A percentile compares a stretch with the other conserved stretches of the same genome.
Evolutionary conservation across 2,888 invertebrate species (phyloP).

Genomic region (Spodoptera littoralis): DNA sequence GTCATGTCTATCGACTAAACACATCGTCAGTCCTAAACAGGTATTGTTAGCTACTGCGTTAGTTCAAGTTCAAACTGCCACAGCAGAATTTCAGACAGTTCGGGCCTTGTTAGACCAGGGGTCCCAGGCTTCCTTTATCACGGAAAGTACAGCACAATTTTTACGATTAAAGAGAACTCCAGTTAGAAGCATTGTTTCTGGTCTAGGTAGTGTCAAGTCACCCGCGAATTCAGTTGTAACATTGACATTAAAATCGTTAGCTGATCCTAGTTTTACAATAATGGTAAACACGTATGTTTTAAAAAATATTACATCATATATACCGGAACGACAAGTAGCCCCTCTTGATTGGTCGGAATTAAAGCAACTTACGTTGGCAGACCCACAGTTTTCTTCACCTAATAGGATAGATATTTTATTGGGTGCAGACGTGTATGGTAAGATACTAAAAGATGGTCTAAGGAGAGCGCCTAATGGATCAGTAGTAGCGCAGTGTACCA

Average conservation of each 20-base stretch:
- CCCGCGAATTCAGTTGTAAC: conserved; percentile 3
- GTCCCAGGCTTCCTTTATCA: conserved; percentile 4
- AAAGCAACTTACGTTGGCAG: neutral
- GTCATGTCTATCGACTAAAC: conserved; percentile 1
- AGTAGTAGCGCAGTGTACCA: conserved; percentile 2
- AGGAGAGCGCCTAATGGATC: neutral
- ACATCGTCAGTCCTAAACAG: too few species aligned
- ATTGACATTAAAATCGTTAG: conserved; percentile 1
- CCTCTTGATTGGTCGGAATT: neutral
- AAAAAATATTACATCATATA: neutral
- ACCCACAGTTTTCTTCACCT: neutral
- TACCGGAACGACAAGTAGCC: neutral
- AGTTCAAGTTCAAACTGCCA: conserved; percentile 1
- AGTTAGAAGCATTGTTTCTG: conserved; percentile 4
- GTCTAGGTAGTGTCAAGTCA: conserved; percentile 4
- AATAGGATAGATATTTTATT: conserved; percentile 4
- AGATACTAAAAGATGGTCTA: neutral
- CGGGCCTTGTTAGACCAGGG: conserved; percentile 6
- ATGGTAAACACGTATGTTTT: conserved; percentile 1
- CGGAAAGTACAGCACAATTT: conserved; percentile 5
- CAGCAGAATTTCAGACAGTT: conserved; percentile 1
- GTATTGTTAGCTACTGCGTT: neutral
- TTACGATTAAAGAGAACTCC: conserved; percentile 7
- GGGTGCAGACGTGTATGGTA: neutral
- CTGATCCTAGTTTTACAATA: conserved; percentile 2